phyloP scores from a whole-genome alignment of 2,888 invertebrate species.

The Drosophila anomalata region DNA sequence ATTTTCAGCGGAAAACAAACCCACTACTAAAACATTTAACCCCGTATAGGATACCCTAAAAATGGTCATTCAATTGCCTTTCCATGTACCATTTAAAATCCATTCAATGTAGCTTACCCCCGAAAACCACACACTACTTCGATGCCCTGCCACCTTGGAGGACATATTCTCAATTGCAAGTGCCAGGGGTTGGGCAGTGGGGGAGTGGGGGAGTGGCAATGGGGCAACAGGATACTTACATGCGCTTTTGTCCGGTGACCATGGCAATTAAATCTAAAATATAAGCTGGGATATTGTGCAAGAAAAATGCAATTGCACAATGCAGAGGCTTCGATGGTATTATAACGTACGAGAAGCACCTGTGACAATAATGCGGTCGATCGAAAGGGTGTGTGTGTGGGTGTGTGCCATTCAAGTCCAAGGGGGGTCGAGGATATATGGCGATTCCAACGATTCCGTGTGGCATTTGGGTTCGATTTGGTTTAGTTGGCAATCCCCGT shows the following conservation, averaged over 20 bases:
- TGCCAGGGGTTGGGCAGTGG: slow-evolving; percentile 1
- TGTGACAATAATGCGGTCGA: slow-evolving; percentile 80
- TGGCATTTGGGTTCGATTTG: slow-evolving; percentile 65
- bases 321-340: slow-evolving; percentile 83
- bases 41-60: not conserved
- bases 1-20: too few species aligned
- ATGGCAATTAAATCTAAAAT: slow-evolving; percentile 84
- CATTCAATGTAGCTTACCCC: slow-evolving; percentile 57
- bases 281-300: slow-evolving; percentile 84
- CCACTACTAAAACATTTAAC: too few species aligned
- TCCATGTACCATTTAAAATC: slow-evolving; percentile 72
- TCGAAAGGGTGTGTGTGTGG: slow-evolving; percentile 37
- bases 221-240: slow-evolving; percentile 77
- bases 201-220: not conserved
- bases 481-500: slow-evolving; percentile 63
- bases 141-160: slow-evolving; percentile 49
- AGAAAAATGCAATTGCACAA: slow-evolving; percentile 82
- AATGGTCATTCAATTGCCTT: slow-evolving; percentile 62
- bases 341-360: slow-evolving; percentile 84
- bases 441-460: slow-evolving; percentile 46
- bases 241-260: slow-evolving; percentile 83
- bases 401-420: not conserved
- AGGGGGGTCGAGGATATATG: slow-evolving; percentile 18
- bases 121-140: slow-evolving; percentile 51
- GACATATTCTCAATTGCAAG: slow-evolving; percentile 30